phyloP scores from a whole-genome alignment of 2,113 vertebrate genomes.

The Albula glossodonta region DNA sequence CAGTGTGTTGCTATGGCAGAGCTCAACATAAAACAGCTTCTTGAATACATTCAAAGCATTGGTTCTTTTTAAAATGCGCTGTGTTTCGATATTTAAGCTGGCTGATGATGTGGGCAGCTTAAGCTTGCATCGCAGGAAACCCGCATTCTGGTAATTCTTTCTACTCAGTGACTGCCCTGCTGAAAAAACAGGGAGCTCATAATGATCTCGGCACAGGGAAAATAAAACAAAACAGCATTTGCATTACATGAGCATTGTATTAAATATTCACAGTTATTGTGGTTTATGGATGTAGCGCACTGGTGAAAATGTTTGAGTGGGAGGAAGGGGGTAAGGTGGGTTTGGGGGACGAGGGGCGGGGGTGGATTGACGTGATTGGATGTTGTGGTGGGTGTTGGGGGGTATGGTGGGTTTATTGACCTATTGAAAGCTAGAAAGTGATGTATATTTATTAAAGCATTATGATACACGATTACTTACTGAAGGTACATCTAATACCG shows the following conservation, averaged over 20 bases:
- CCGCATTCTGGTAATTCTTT: constrained; percentile 7
- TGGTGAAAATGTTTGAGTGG: constrained; percentile 44
- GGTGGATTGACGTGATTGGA: neutral
- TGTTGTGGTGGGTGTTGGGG: too few species aligned
- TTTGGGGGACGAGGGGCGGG: constrained; percentile 16
- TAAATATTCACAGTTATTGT: constrained; percentile 61
- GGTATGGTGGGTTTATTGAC: neutral
- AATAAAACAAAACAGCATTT: constrained; percentile 65
- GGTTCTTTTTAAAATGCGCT: constrained; percentile 13
- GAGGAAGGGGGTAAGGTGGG: constrained; percentile 33
- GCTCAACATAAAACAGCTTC: constrained; percentile 26
- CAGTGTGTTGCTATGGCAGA: neutral
- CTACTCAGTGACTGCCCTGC: constrained; percentile 2
- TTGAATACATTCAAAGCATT: constrained; percentile 37
- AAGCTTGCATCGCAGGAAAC: constrained; percentile 22
- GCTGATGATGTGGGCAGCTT: constrained; percentile 21
- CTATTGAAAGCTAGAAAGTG: constrained; percentile 39
- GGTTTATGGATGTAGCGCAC: constrained; percentile 50
- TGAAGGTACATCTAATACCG: constrained; percentile 55
- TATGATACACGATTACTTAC: constrained; percentile 55
- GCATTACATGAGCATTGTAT: constrained; percentile 61
- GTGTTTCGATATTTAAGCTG: constrained; percentile 23
- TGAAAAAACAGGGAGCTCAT: constrained; percentile 18
- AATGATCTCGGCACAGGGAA: constrained; percentile 44
- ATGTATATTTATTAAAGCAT: constrained; percentile 61